Base-by-base conservation (phyloP, 2,888 invertebrate genomes). In the Nebria brevicollis region DNA sequence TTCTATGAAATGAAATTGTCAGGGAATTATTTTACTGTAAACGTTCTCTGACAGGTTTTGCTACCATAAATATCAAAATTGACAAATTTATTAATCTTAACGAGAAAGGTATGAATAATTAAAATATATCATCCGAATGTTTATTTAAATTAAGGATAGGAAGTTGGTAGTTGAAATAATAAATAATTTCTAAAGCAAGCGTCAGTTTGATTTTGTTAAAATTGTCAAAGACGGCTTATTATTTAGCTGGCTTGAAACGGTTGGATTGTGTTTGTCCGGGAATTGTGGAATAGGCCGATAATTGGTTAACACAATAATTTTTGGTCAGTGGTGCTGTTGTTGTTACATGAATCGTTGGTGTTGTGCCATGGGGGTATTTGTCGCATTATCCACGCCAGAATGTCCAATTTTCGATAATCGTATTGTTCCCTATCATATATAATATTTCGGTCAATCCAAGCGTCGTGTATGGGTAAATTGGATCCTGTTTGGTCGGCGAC, bases 371-470 rank as follows among this genome's bases (percentile, higher is more conserved):
- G 54, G 11, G 54, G 54, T 13, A 13, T 54, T 54, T 54, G 54
- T 54, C 54, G 54, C 54, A 54, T 54, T 54, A 54, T 54, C 54
- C 54, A 13, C 54, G 54, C 54, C 54, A 54, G 54, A 54, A 34
- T 70, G 13, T 70, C 70, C 70, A 25, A 20, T 70, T 70, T 70
- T 26, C 70, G 73, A 73, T 42, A 42, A 73, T 73, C 25, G 68
- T 79, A 79, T 74, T 79, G 74, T 79, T 79, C 43, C 54, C 72
- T 54, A 15, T 68, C 25, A 68, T 15, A 54, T 54, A 54, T 54
- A 42, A 73, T 79, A 80, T 75, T 80, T 80, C 75, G 80, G 80
- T 75, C 75, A 80, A 75, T 80, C 75, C 75, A 43, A 75, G 75
- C 75, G 75, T 80, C 75, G 64, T 80, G 75, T 68, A 80, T 80